Conservation (phyloP, 2,797 vertebrate genomes). For the Leptatherina wallacei region DNA sequence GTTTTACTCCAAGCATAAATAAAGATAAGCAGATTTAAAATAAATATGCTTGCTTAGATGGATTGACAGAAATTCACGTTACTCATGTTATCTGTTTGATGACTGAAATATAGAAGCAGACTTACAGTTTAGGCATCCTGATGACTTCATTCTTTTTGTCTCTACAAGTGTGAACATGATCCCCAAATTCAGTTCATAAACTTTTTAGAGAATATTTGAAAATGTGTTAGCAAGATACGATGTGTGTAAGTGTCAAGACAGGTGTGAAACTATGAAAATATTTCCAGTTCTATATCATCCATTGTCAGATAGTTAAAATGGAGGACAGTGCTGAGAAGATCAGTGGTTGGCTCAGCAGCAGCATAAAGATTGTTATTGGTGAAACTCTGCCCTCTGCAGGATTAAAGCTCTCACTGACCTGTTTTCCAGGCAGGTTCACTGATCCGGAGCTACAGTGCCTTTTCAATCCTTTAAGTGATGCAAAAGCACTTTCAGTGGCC, state of each 20-base stretch:
- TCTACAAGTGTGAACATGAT: not conserved
- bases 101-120: not conserved
- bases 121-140: not conserved
- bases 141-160: slow-evolving; percentile 16
- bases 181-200: not conserved
- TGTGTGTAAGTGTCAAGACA: slow-evolving; percentile 3
- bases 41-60: slow-evolving; percentile 3
- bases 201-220: not conserved
- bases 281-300: not conserved
- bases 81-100: not conserved
- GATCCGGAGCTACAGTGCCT: not conserved
- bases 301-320: slow-evolving; percentile 49
- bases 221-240: slow-evolving; percentile 2
- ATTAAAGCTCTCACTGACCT: slow-evolving; percentile 34
- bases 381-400: slow-evolving; percentile 84
- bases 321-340: slow-evolving; percentile 43
- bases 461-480: slow-evolving; percentile 6
- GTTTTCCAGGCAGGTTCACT: not conserved
- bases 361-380: slow-evolving; percentile 44
- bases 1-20: slow-evolving; percentile 40
- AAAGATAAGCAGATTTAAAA: slow-evolving; percentile 21
- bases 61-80: slow-evolving; percentile 11
- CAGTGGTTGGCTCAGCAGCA: slow-evolving; percentile 1
- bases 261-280: not conserved
- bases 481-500: slow-evolving; percentile 44